Evolutionary conservation across 1,140 invertebrate genomes (phyloP).

Genomic region (Scaptomyza graminum): DNA sequence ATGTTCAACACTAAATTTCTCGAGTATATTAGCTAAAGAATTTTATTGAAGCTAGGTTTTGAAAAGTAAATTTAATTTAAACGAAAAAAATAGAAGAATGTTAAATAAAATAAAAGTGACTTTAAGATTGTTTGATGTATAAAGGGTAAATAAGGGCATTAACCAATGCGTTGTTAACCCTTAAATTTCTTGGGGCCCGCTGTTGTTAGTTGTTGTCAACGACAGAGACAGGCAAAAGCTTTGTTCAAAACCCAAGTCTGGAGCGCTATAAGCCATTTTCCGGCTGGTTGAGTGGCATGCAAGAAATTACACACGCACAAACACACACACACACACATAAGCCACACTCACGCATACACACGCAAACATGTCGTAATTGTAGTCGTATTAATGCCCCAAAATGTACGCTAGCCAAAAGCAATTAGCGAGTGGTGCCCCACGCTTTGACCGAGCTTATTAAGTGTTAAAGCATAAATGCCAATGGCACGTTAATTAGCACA

Average conservation of each 20-base stretch:
- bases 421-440: constrained; percentile 28
- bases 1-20: constrained; percentile 10
- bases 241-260: constrained; percentile 32
- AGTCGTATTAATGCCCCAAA: constrained; percentile 2
- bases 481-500: constrained; percentile 77
- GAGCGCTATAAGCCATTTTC: constrained; percentile 51
- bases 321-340: constrained; percentile 1
- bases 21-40: not conserved
- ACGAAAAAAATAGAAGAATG: too few species aligned
- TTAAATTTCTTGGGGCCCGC: not conserved
- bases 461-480: constrained; percentile 80
- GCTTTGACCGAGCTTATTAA: constrained; percentile 76
- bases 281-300: constrained; percentile 61
- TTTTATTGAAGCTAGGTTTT: not conserved
- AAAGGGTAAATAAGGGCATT: constrained; percentile 4
- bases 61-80: too few species aligned
- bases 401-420: constrained; percentile 38
- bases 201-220: constrained; percentile 45
- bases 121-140: too few species aligned
- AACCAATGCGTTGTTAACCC: not conserved
- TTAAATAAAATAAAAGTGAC: too few species aligned
- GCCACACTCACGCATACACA: not conserved
- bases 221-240: constrained; percentile 40
- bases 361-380: not conserved
- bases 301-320: constrained; percentile 59